Evolutionary conservation across 2,888 invertebrate species (phyloP).

Genomic region (Dryococelus australis): DNA sequence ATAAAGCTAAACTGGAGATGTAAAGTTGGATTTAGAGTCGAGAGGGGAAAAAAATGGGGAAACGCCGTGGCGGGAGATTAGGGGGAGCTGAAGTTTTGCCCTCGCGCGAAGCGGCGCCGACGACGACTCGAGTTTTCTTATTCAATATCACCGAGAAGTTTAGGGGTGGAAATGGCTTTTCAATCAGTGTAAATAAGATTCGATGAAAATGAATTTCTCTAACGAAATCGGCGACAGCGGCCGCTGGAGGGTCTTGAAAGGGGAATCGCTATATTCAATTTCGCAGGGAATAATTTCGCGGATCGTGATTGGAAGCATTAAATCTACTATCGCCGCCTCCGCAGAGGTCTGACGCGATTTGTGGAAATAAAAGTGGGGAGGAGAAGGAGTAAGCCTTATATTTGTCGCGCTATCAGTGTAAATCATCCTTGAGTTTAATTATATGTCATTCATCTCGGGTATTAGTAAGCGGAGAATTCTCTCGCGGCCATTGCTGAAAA

Average conservation of each 20-base stretch:
- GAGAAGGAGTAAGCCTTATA: not conserved
- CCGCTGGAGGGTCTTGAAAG: not conserved
- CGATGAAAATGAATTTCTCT: slow-evolving; percentile 16
- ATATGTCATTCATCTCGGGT: not conserved
- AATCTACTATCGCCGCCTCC: not conserved
- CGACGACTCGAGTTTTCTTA: slow-evolving; percentile 10
- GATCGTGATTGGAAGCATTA: not conserved
- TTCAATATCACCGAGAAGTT: slow-evolving; percentile 21
- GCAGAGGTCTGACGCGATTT: not conserved
- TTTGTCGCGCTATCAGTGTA: not conserved
- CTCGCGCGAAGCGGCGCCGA: not conserved
- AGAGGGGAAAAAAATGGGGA: not conserved
- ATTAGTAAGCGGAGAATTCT: too few relatives aligned
- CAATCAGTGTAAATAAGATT: slow-evolving; percentile 26
- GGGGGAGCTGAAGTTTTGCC: not conserved
- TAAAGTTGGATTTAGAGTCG: slow-evolving; percentile 24
- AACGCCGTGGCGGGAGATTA: not conserved
- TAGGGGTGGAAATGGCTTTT: slow-evolving; percentile 1
- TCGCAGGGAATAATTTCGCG: slow-evolving; percentile 10
- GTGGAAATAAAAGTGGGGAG: not conserved
- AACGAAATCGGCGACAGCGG: slow-evolving; percentile 16
- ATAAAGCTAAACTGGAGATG: slow-evolving; percentile 30
- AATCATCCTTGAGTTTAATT: not conserved
- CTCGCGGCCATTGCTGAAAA: too few relatives aligned
- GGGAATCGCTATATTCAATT: not conserved